Conservation (phyloP, 2,797 vertebrate genomes). For the Pantherophis alleghaniensis region DNA sequence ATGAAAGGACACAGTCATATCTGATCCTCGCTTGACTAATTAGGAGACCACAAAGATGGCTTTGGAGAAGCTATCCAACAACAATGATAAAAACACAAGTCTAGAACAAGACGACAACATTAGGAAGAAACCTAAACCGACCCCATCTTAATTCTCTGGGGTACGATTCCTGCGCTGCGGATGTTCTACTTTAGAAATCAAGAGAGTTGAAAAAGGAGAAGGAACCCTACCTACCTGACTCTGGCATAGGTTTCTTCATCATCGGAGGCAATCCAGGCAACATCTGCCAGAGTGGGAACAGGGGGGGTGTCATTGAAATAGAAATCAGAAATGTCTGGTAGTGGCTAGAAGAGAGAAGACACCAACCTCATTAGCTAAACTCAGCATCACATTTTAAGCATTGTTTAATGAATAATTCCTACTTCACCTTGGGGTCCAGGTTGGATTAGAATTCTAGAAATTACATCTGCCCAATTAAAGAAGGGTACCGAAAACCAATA, state of each 20-base stretch:
- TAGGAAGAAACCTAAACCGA: background rate
- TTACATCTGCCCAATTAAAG: background rate
- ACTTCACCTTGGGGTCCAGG: background rate
- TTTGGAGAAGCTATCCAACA: background rate
- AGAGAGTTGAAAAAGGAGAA: background rate
- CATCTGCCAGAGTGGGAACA: constrained; percentile 93
- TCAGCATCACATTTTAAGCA: background rate
- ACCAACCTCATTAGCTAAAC: rapidly evolving
- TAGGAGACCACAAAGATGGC: background rate
- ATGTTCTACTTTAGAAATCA: background rate
- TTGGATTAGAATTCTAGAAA: background rate
- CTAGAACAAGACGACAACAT: background rate
- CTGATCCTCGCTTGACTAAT: background rate
- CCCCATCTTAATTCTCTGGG: background rate
- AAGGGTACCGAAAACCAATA: background rate
- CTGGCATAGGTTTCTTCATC: constrained; percentile 97
- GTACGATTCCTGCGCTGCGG: background rate
- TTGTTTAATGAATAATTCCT: background rate
- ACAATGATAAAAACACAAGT: background rate
- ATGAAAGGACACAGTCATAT: background rate
- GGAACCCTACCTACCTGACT: constrained; percentile 80
- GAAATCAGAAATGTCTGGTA: constrained; percentile 83
- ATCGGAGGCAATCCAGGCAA: constrained; percentile 96
- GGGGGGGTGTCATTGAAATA: constrained; percentile 81
- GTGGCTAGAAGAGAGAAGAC: constrained; percentile 71